Conservation (phyloP, 2,113 vertebrate genomes). For the Mobula birostris region DNA sequence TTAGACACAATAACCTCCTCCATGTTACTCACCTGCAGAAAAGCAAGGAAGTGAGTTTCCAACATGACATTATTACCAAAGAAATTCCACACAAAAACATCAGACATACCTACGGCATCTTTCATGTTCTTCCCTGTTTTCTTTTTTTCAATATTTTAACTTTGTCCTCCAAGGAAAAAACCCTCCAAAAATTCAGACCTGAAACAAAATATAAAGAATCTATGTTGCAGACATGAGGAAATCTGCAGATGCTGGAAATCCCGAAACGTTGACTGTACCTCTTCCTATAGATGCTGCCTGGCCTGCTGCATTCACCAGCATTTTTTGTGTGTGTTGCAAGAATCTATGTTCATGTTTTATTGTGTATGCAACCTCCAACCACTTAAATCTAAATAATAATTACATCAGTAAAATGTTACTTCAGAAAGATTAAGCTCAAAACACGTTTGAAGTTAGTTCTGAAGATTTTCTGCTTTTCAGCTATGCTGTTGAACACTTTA, state of each 20-base stretch:
- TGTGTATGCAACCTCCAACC: neutral
- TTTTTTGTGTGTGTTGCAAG: neutral
- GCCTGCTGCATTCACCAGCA: too few species aligned
- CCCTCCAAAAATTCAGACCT: neutral
- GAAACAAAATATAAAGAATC: neutral
- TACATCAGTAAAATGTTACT: slow-evolving; percentile 10
- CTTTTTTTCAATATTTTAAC: neutral
- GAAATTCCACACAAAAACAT: neutral
- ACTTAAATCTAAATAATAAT: slow-evolving; percentile 23
- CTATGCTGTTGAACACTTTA: slow-evolving; percentile 31
- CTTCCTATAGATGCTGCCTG: too few species aligned
- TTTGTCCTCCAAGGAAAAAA: neutral
- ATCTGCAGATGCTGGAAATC: too few species aligned
- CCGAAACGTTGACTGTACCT: too few species aligned
- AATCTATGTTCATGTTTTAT: neutral
- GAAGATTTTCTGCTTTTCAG: slow-evolving; percentile 23
- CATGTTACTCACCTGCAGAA: neutral
- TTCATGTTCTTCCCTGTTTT: neutral
- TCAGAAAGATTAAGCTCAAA: slow-evolving; percentile 30
- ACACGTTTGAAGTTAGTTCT: slow-evolving; percentile 35
- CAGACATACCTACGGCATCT: neutral
- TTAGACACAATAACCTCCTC: too few species aligned
- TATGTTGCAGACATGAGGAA: neutral
- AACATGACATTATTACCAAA: neutral
- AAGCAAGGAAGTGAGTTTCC: neutral